Conservation (phyloP, 2,113 vertebrate genomes). For the Oreochromis niloticus region DNA sequence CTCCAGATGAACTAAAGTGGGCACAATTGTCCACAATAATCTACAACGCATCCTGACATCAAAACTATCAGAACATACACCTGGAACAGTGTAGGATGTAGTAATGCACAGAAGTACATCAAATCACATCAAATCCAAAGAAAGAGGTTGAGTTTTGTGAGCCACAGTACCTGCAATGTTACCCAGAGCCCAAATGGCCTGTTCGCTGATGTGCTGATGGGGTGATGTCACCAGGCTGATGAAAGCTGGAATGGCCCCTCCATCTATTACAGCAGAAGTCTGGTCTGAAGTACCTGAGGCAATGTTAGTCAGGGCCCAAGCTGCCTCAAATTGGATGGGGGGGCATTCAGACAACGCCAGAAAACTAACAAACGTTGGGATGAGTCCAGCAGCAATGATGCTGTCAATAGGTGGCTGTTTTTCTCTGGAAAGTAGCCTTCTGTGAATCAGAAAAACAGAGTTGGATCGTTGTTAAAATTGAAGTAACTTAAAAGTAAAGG, state of each 20-base stretch:
- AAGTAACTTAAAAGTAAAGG: not conserved
- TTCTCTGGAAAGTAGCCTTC: constrained; percentile 88
- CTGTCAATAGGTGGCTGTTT: constrained; percentile 84
- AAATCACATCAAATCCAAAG: not conserved
- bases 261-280: constrained; percentile 85
- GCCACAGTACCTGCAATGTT: constrained; percentile 85
- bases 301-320: constrained; percentile 93
- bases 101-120: not conserved
- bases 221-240: constrained; percentile 81
- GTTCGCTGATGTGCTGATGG: constrained; percentile 85
- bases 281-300: constrained; percentile 88
- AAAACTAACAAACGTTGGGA: constrained; percentile 82
- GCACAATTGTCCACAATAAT: not conserved
- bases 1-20: not conserved
- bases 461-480: not conserved
- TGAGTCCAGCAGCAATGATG: constrained; percentile 83
- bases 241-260: constrained; percentile 85
- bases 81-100: not conserved
- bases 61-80: not conserved
- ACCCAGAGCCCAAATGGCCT: constrained; percentile 90
- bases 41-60: not conserved
- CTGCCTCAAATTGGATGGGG: constrained; percentile 90
- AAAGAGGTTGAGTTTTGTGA: not conserved
- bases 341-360: constrained; percentile 79
- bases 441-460: constrained; percentile 28